Evolutionary conservation across 2,888 invertebrate species (phyloP), one percentile per base, ranked within the genome.

Genomic region (Sisyra nigra): DNA sequence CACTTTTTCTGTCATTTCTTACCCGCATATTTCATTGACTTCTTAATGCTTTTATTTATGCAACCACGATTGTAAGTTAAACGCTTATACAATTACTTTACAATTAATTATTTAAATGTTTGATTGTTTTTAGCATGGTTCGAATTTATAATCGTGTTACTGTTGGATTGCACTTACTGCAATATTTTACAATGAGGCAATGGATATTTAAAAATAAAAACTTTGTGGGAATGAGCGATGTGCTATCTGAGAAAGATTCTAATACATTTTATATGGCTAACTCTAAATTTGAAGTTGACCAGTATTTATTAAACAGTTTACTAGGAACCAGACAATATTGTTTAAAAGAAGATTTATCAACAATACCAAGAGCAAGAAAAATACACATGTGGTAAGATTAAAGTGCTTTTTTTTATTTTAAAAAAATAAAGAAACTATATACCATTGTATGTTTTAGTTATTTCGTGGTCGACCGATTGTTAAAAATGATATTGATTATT

Each of bases 31-130:
- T 63, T 83, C 32, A 69, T 85, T 6, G 85, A 85, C 52, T 57
- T 72, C 2, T 52, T 82, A 15, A 59, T 82, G 48, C 57, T 72
- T n/a, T 46, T 83, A 17, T 63, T 75, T 45, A 74, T 80, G 2
- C 72, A 77, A 51, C 80, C 77, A 59, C 77, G 75, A 50, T 87
- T 79, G 84, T 84, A 60, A 75, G 77, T 71, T n/a, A n/a, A n/a
- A n/a, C n/a, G n/a, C 15, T 38, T 14, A 42, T 38, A 13, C 17
- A 9, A 37, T 19, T 9, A 39, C 11, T 17, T 17, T 29, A 10
- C 9, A 40, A 40, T 11, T 34, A 29, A 29, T 18, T 17, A 19
- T 34, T 35, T 35, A 35, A 35, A 36, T 5, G 7, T 11, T 17
- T 36, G n/a, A 8, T 24, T 33, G 10, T 31, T 57, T 57, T 11